phyloP scores from a whole-genome alignment of 2,888 invertebrate species.

The Coremacera marginata region DNA sequence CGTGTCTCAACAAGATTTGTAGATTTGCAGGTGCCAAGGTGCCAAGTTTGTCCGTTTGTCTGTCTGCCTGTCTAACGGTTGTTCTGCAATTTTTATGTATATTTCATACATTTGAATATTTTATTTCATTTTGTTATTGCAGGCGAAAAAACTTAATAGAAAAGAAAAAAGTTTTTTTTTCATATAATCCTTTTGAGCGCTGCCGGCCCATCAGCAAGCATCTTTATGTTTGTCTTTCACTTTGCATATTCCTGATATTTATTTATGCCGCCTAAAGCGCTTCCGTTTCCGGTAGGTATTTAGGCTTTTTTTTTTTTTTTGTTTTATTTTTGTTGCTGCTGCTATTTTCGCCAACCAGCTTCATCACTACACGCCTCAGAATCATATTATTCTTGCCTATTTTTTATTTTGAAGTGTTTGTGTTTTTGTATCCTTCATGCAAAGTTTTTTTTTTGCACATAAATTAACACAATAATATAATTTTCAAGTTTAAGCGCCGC shows the following conservation, averaged over 20 bases:
- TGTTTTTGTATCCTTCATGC: neutral
- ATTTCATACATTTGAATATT: conserved; percentile 35
- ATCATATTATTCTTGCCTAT: neutral
- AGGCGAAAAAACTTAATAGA: neutral
- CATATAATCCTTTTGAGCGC: conserved; percentile 6
- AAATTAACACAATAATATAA: conserved; percentile 44
- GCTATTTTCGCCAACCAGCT: neutral
- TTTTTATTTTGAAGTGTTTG: neutral
- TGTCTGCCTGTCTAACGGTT: neutral
- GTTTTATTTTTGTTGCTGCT: neutral
- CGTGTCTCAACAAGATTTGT: neutral
- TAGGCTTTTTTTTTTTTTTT: neutral
- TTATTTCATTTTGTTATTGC: conserved; percentile 27
- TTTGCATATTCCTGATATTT: conserved; percentile 29
- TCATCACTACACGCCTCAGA: neutral
- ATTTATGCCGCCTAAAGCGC: conserved; percentile 32
- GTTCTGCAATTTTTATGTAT: conserved; percentile 10
- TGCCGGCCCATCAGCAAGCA: neutral
- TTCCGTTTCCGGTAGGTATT: conserved; percentile 9
- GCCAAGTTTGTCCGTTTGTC: neutral
- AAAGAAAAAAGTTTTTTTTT: neutral
- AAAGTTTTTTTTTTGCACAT: conserved; percentile 27
- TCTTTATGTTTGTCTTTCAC: conserved; percentile 8
- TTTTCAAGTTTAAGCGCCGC: conserved; percentile 43
- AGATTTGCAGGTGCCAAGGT: conserved; percentile 33